Conservation (phyloP, 2,797 vertebrate genomes). For the Pangasius mekongensis region DNA sequence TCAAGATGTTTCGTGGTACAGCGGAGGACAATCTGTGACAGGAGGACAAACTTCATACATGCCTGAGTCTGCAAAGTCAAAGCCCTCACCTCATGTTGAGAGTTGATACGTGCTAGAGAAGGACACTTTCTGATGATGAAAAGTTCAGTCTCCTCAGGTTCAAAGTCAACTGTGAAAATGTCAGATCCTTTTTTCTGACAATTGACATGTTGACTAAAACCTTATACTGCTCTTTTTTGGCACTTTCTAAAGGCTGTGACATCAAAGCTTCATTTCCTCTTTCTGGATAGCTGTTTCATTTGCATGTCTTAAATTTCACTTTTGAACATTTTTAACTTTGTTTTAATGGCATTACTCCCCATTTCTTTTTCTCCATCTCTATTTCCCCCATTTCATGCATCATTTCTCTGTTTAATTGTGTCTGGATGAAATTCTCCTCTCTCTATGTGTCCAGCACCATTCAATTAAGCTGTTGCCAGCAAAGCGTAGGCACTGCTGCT, state of each 20-base stretch:
- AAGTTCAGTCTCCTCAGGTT: constrained; percentile 50
- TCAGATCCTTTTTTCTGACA: constrained; percentile 58
- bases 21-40: constrained; percentile 55
- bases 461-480: constrained; percentile 72
- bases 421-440: constrained; percentile 72
- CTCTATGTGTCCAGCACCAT: constrained; percentile 65
- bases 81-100: constrained; percentile 39
- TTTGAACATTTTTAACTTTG: constrained; percentile 16
- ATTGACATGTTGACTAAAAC: constrained; percentile 54
- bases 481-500: constrained; percentile 26
- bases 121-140: constrained; percentile 57
- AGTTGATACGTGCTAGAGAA: constrained; percentile 47
- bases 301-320: constrained; percentile 35
- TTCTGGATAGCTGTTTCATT: constrained; percentile 41
- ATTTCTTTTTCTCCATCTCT: constrained; percentile 23
- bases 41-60: constrained; percentile 55
- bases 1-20: constrained; percentile 37
- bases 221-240: constrained; percentile 51
- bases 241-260: constrained; percentile 32
- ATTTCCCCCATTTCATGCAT: constrained; percentile 72
- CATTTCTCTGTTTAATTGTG: constrained; percentile 82
- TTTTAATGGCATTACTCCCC: constrained; percentile 27
- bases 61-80: constrained; percentile 50
- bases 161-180: constrained; percentile 53
- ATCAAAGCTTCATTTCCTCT: constrained; percentile 36